phyloP scores from a whole-genome alignment of 1,140 invertebrate species.

The Pseudomyrmex flavicornis region DNA sequence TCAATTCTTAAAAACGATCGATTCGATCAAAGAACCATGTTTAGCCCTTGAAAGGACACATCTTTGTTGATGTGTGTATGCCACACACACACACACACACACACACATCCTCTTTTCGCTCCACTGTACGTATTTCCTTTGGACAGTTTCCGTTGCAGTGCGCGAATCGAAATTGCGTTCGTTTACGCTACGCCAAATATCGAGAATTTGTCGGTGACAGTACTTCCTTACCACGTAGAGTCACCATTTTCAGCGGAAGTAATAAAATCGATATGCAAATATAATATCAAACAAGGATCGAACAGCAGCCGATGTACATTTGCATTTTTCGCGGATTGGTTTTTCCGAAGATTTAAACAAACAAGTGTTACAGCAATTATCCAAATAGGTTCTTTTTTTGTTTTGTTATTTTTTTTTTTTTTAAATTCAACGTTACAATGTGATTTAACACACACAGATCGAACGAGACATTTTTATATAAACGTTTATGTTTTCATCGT shows the following conservation, averaged over 20 bases:
- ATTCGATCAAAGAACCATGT: conserved; percentile 42
- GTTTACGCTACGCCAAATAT: conserved; percentile 21
- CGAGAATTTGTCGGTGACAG: conserved; percentile 38
- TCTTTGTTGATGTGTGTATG: conserved; percentile 51
- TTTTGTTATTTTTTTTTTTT: background rate
- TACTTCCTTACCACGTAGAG: conserved; percentile 17
- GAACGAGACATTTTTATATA: background rate
- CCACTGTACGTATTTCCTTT: conserved; percentile 11
- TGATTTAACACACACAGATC: conserved; percentile 5
- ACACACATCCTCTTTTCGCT: conserved; percentile 32
- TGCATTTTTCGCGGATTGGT: conserved; percentile 50
- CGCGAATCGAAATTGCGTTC: conserved; percentile 29
- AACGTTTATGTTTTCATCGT: conserved; percentile 24
- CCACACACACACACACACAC: background rate
- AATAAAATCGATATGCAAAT: conserved; percentile 48
- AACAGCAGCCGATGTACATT: conserved; percentile 39
- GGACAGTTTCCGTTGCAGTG: conserved; percentile 47
- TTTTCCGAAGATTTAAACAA: conserved; percentile 22
- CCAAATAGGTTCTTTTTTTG: background rate
- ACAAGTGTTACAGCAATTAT: conserved; percentile 19
- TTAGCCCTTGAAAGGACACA: conserved; percentile 25
- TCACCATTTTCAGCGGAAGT: conserved; percentile 36
- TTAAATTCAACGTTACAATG: conserved; percentile 5
- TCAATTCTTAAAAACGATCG: background rate
- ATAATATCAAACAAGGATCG: conserved; percentile 22